Conservation (phyloP, 2,888 invertebrate species). For the Diaphora mendica region DNA sequence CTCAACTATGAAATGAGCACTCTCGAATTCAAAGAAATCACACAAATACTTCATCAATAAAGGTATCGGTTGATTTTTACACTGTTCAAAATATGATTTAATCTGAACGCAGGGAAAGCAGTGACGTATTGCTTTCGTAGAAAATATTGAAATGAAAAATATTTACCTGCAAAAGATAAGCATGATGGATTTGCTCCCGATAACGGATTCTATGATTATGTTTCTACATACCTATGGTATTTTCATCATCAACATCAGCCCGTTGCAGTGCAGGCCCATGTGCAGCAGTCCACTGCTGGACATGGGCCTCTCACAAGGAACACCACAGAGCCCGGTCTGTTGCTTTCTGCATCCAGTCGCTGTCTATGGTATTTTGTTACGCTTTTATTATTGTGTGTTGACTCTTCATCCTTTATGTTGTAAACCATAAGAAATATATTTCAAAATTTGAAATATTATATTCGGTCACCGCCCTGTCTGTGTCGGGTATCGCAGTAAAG, state of each 20-base stretch:
- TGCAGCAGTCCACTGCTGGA: no score
- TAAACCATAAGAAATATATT: background rate
- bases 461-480: no score
- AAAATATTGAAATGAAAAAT: slow-evolving; percentile 35
- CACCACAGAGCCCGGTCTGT: no score
- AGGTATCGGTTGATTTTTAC: slow-evolving; percentile 70
- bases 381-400: background rate
- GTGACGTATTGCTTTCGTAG: slow-evolving; percentile 61
- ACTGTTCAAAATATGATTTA: slow-evolving; percentile 70
- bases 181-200: slow-evolving; percentile 24
- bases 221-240: background rate
- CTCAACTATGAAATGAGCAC: slow-evolving; percentile 18
- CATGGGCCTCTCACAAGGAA: no score
- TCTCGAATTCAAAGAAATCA: no score
- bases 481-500: no score
- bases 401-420: background rate
- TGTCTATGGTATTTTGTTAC: background rate
- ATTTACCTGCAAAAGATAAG: slow-evolving; percentile 37
- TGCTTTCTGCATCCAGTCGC: no score
- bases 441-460: background rate
- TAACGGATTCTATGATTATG: slow-evolving; percentile 11
- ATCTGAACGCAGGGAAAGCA: slow-evolving; percentile 70
- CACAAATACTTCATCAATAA: no score
- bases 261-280: no score
- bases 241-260: no score